phyloP scores from a whole-genome alignment of 1,140 invertebrate genomes.

The Oryctes rhinoceros region DNA sequence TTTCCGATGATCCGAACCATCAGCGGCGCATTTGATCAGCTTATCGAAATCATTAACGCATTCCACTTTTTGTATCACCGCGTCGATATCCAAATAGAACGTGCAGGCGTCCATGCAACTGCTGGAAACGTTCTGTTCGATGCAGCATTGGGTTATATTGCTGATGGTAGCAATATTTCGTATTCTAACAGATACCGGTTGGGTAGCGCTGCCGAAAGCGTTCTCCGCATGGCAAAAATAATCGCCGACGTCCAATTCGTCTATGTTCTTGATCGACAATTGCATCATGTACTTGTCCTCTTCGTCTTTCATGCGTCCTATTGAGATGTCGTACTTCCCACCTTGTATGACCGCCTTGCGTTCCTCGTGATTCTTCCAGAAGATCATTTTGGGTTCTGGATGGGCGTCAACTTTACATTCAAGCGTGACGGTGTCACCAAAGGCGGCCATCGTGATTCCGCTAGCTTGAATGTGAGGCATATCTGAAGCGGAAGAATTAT shows the following conservation, averaged over 20 bases:
- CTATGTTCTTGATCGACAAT: slow-evolving; percentile 74
- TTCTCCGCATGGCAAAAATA: slow-evolving; percentile 86
- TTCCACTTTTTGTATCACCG: slow-evolving; percentile 76
- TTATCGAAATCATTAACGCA: slow-evolving; percentile 85
- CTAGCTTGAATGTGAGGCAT: slow-evolving; percentile 76
- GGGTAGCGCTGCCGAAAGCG: slow-evolving; percentile 75
- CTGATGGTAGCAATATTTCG: slow-evolving; percentile 68
- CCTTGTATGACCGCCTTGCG: slow-evolving; percentile 77
- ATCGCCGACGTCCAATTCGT: slow-evolving; percentile 75
- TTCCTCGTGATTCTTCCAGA: slow-evolving; percentile 78
- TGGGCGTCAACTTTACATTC: slow-evolving; percentile 80
- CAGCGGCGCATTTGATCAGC: slow-evolving; percentile 84
- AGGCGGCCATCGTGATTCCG: slow-evolving; percentile 75
- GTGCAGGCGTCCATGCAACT: slow-evolving; percentile 80
- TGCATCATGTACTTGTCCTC: slow-evolving; percentile 74
- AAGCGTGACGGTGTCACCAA: slow-evolving; percentile 76
- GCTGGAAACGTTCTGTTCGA: slow-evolving; percentile 76
- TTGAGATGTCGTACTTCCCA: slow-evolving; percentile 74
- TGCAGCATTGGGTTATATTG: slow-evolving; percentile 79
- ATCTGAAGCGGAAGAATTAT: neutral
- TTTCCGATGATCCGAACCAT: slow-evolving; percentile 79
- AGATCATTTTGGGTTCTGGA: slow-evolving; percentile 79
- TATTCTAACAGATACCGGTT: slow-evolving; percentile 76
- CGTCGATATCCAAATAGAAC: slow-evolving; percentile 82
- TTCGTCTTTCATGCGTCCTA: slow-evolving; percentile 65